These are phyloP conservation scores for Eupithecia tripunctaria DNA, from an alignment of 2,888 invertebrate species.

Conservation along the genomic window DNA sequence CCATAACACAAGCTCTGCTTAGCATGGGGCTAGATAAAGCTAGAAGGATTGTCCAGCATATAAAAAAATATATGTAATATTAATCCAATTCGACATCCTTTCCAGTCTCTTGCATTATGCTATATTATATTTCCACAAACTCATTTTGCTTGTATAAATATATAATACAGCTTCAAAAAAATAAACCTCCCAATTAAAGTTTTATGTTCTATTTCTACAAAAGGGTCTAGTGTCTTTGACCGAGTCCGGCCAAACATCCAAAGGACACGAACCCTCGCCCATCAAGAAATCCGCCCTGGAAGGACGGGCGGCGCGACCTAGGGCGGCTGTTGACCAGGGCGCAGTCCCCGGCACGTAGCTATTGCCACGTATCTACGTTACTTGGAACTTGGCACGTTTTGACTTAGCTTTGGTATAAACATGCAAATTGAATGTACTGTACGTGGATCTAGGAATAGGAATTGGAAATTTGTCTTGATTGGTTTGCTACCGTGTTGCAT, in stretches of 20 bases:
- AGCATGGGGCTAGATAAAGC: too few relatives aligned
- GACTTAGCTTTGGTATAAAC: constrained; percentile 12
- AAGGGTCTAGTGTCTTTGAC: constrained; percentile 1
- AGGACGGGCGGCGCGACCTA: constrained; percentile 49
- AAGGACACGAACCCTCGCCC: constrained; percentile 18
- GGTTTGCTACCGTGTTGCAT: background rate
- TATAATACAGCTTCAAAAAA: background rate
- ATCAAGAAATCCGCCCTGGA: constrained; percentile 30
- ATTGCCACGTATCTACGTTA: constrained; percentile 7
- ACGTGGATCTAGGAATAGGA: background rate
- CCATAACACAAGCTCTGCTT: too few relatives aligned
- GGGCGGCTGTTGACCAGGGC: constrained; percentile 47
- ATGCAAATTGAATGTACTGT: background rate
- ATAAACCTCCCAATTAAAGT: background rate
- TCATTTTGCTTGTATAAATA: background rate
- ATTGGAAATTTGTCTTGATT: background rate
- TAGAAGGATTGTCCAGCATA: background rate
- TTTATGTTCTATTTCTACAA: background rate
- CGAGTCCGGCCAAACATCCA: constrained; percentile 7
- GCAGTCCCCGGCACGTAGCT: constrained; percentile 18
- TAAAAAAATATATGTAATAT: too few relatives aligned
- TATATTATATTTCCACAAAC: background rate
- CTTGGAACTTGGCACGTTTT: constrained; percentile 7
- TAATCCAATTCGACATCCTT: background rate
- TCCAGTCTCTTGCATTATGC: background rate